Evolutionary conservation across 92 coral and sea anemone species (phyloP).

Genomic region (Umimayanthus kanabou): DNA sequence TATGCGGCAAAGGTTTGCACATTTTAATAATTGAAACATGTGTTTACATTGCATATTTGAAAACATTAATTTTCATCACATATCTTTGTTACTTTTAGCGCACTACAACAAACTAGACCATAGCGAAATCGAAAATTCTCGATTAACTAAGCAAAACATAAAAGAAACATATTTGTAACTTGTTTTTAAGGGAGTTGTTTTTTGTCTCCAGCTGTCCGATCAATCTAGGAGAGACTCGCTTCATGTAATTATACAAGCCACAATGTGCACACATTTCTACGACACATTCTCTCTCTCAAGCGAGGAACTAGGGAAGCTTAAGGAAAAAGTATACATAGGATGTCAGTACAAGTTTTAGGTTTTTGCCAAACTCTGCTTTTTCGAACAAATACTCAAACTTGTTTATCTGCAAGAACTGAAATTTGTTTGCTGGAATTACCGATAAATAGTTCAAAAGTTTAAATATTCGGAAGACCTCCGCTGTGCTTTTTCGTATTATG

Average conservation of each 20-base stretch:
- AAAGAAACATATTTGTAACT: not conserved
- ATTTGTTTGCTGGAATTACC: not conserved
- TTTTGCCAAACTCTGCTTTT: too few relatives aligned
- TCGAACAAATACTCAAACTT: too few relatives aligned
- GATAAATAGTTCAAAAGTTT: not conserved
- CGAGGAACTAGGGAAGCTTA: not conserved
- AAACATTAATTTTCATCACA: not conserved
- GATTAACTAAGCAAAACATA: not conserved
- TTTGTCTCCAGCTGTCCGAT: not conserved
- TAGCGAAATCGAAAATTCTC: not conserved
- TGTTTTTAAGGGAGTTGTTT: not conserved
- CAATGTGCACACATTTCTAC: not conserved
- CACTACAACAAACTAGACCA: not conserved
- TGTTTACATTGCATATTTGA: conserved; percentile 2
- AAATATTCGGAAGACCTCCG: not conserved
- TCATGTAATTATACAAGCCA: not conserved
- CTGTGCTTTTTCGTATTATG: not conserved
- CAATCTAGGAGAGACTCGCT: not conserved
- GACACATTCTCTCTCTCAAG: not conserved
- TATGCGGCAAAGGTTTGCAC: not conserved
- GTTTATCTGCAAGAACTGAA: not conserved
- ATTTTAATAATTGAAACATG: not conserved
- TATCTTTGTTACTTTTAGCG: not conserved
- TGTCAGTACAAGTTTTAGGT: not conserved
- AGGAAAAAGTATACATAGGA: not conserved